phyloP scores from a whole-genome alignment of 2,888 invertebrate species.

The Chymomyza amoena region DNA sequence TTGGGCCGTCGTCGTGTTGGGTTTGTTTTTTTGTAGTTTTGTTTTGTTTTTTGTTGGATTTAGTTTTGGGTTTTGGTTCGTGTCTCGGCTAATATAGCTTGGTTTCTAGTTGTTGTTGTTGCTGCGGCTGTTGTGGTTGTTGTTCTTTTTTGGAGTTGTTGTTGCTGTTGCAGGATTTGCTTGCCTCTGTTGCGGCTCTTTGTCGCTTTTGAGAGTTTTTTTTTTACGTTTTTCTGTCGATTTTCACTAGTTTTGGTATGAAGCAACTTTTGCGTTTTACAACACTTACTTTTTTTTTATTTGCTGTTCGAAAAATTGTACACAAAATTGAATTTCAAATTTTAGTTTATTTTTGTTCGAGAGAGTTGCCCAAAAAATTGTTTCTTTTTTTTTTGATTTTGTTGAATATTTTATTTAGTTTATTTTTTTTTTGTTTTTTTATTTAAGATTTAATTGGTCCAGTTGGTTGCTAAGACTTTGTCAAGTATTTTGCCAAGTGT shows the following conservation, averaged over 20 bases:
- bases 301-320: conserved; percentile 37
- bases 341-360: conserved; percentile 15
- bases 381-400: conserved; percentile 6
- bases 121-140: conserved; percentile 9
- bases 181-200: conserved; percentile 10
- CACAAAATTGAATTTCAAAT: conserved; percentile 21
- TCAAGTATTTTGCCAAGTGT: conserved; percentile 4
- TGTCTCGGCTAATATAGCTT: conserved; percentile 10
- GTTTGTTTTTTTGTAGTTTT: conserved; percentile 15
- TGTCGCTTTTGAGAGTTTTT: conserved; percentile 20
- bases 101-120: conserved; percentile 15
- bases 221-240: conserved; percentile 26
- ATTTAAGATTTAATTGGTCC: conserved; percentile 60
- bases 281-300: conserved; percentile 39
- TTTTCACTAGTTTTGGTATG: conserved; percentile 27
- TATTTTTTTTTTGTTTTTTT: conserved; percentile 18
- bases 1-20: conserved; percentile 45
- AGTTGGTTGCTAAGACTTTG: conserved; percentile 52
- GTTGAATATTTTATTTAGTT: conserved; percentile 12
- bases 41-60: conserved; percentile 18
- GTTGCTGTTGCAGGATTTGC: conserved; percentile 11
- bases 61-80: neutral
- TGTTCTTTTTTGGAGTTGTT: conserved; percentile 20
- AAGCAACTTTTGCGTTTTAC: conserved; percentile 53
- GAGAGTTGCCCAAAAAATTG: conserved; percentile 2